A percentile compares a stretch with the other conserved stretches of the same genome.
Conservation (phyloP, 1,140 invertebrate species). For the Aphelenchoides besseyi region DNA sequence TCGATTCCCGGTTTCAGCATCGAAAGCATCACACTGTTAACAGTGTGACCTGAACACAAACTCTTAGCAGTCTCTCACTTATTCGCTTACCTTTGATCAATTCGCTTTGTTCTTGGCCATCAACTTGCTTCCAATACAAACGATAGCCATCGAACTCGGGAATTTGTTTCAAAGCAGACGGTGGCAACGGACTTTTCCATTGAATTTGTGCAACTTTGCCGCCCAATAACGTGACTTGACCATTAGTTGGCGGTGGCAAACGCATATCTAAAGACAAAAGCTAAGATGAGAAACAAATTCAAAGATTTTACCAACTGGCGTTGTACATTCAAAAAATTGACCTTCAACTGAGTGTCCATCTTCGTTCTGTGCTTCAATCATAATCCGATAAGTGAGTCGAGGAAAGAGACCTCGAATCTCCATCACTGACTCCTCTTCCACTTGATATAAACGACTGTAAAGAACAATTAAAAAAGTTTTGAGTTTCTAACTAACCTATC, state of each 20-base stretch:
- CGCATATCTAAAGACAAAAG: conserved; percentile 3
- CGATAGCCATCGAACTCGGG: conserved; percentile 15
- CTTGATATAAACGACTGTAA: not conserved
- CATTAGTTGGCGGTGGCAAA: not conserved
- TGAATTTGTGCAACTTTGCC: not conserved
- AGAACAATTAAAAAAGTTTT: not conserved
- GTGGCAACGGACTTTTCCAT: conserved; percentile 14
- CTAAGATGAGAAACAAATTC: not conserved
- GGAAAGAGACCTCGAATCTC: conserved; percentile 19
- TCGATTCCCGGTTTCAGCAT: not conserved
- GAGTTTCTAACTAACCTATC: not conserved
- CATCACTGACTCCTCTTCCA: not conserved
- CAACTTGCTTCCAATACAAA: not conserved
- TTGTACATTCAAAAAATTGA: not conserved
- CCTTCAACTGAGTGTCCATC: not conserved
- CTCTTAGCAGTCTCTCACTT: not conserved
- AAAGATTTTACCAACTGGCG: not conserved
- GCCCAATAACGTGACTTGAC: not conserved
- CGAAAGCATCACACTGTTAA: conserved; percentile 3
- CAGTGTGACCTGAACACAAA: conserved; percentile 11
- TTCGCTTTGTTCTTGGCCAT: not conserved
- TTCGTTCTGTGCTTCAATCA: conserved; percentile 1
- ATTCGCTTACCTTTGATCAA: not conserved
- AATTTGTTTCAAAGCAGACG: not conserved
- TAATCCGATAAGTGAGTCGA: not conserved